phyloP scores from a whole-genome alignment of 2,888 invertebrate genomes.

The Melolontha melolontha region DNA sequence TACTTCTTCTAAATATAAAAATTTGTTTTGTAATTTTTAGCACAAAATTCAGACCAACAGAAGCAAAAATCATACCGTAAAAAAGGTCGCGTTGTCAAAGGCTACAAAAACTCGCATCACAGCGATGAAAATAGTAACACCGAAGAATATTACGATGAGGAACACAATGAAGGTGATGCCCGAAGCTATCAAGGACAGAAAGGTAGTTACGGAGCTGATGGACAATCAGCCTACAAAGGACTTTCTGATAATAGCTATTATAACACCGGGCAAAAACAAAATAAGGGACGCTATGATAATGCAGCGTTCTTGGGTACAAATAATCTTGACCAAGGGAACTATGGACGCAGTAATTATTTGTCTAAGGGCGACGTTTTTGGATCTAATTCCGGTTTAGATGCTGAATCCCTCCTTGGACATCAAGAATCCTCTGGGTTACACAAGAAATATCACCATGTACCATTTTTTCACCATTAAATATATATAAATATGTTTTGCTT shows the following conservation, averaged over 20 bases:
- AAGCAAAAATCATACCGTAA: constrained; percentile 72
- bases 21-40: constrained; percentile 45
- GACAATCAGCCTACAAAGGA: constrained; percentile 71
- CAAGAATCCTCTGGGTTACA: constrained; percentile 71
- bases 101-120: constrained; percentile 75
- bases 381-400: constrained; percentile 72
- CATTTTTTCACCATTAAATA: constrained; percentile 62
- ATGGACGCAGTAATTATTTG: constrained; percentile 71
- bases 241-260: constrained; percentile 71
- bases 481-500: too few relatives aligned
- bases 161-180: constrained; percentile 73
- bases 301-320: constrained; percentile 70
- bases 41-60: constrained; percentile 69
- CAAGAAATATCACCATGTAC: constrained; percentile 70
- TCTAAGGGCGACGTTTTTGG: constrained; percentile 70
- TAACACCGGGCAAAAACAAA: constrained; percentile 70
- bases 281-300: constrained; percentile 71
- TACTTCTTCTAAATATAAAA: too few relatives aligned
- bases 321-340: constrained; percentile 72
- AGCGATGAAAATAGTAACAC: constrained; percentile 76
- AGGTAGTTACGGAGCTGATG: constrained; percentile 71
- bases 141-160: constrained; percentile 75
- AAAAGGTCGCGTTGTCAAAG: constrained; percentile 75
- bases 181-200: constrained; percentile 69
- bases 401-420: constrained; percentile 72